Conservation (phyloP, 2,888 invertebrate species). For the Drosophila austrosaltans region DNA sequence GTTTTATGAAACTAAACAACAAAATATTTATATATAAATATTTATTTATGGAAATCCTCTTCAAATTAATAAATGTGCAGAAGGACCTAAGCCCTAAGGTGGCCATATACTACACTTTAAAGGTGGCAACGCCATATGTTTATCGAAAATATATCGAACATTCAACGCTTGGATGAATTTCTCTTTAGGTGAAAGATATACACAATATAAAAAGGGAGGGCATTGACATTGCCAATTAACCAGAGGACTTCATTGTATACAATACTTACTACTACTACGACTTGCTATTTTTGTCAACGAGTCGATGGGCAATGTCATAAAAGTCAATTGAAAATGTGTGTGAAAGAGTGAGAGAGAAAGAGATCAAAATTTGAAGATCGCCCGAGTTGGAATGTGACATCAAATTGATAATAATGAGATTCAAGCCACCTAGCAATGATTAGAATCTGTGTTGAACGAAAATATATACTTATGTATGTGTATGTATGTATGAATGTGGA, state of each 20-base stretch:
- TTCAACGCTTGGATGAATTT: background rate
- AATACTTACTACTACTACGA: background rate
- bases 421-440: slow-evolving; percentile 3
- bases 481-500: too few relatives aligned
- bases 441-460: background rate
- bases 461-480: too few relatives aligned
- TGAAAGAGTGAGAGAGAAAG: background rate
- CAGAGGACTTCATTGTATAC: background rate
- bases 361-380: background rate
- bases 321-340: slow-evolving; percentile 52
- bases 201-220: background rate
- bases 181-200: too few relatives aligned
- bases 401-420: slow-evolving; percentile 1
- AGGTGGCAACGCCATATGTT: background rate
- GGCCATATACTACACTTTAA: background rate
- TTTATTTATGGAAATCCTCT: background rate
- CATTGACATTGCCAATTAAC: slow-evolving; percentile 10
- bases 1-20: too few relatives aligned
- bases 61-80: background rate
- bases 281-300: background rate
- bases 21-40: too few relatives aligned
- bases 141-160: background rate
- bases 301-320: slow-evolving; percentile 51
- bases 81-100: background rate
- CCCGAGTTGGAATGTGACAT: slow-evolving; percentile 5